Percentiles rank a stretch among this genome's conserved stretches.
Conservation (phyloP, 2,113 vertebrate species). For the Cebidichthys violaceus region DNA sequence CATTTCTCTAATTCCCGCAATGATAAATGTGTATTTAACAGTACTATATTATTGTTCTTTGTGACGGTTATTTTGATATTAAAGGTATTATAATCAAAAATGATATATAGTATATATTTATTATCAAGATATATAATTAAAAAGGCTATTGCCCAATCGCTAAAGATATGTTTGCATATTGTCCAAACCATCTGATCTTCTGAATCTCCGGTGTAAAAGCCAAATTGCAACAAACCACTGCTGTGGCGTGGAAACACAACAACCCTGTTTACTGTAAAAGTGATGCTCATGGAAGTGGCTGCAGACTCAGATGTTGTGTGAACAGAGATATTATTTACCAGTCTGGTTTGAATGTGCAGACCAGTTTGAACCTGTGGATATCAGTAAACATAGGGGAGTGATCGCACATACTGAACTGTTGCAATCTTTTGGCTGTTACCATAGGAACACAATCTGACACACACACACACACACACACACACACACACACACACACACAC, state of each 20-base stretch:
- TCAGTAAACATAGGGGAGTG: conserved; percentile 43
- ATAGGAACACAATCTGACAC: conserved; percentile 59
- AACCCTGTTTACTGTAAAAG: conserved; percentile 23
- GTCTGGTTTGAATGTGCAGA: conserved; percentile 20
- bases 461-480: neutral
- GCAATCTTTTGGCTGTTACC: conserved; percentile 58
- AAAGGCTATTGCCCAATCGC: neutral
- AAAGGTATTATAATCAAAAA: neutral
- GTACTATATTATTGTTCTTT: neutral
- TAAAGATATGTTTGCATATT: neutral
- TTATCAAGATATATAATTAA: neutral
- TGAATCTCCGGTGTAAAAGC: neutral
- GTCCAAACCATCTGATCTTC: neutral
- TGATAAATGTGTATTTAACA: neutral
- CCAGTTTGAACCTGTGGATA: conserved; percentile 8
- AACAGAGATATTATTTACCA: conserved; percentile 29
- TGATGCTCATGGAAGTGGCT: neutral
- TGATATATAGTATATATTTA: neutral
- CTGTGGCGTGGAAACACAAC: conserved; percentile 1
- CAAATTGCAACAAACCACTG: neutral
- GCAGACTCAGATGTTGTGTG: conserved; percentile 1
- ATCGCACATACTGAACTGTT: conserved; percentile 34
- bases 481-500: neutral
- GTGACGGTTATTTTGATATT: neutral
- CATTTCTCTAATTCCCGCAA: neutral